Conservation (phyloP, 2,797 vertebrate species). For the Linurgus olivaceus region DNA sequence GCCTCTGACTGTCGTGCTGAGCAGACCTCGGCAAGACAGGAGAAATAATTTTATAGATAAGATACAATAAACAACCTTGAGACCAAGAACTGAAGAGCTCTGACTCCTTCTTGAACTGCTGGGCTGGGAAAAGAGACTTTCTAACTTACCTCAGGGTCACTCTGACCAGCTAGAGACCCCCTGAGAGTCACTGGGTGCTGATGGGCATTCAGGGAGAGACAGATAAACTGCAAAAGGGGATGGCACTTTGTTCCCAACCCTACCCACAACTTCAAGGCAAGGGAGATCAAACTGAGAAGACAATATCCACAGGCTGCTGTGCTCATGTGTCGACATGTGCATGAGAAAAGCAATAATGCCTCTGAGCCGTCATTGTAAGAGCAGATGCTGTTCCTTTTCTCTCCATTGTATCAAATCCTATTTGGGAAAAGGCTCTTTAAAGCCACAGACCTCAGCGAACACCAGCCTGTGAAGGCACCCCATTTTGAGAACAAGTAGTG, state of each 20-base stretch:
- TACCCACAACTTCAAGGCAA: background rate
- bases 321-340: background rate
- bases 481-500: background rate
- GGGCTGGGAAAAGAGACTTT: background rate
- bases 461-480: conserved; percentile 9
- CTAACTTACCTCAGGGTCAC: rapidly evolving
- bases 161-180: background rate
- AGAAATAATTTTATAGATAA: background rate
- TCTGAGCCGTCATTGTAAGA: background rate
- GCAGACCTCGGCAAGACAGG: background rate
- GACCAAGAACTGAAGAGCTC: background rate
- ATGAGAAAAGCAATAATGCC: background rate
- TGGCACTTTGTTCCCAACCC: background rate
- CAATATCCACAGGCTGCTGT: background rate
- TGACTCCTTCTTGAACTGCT: background rate
- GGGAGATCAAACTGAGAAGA: background rate
- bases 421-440: background rate
- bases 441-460: background rate
- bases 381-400: conserved; percentile 1
- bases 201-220: background rate
- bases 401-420: conserved; percentile 15
- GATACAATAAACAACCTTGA: background rate
- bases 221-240: background rate
- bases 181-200: background rate
- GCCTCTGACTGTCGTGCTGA: too few species aligned